These are phyloP conservation scores for Apamea crenata DNA, from an alignment of 2,888 invertebrate genomes.

Conservation along the genomic window DNA sequence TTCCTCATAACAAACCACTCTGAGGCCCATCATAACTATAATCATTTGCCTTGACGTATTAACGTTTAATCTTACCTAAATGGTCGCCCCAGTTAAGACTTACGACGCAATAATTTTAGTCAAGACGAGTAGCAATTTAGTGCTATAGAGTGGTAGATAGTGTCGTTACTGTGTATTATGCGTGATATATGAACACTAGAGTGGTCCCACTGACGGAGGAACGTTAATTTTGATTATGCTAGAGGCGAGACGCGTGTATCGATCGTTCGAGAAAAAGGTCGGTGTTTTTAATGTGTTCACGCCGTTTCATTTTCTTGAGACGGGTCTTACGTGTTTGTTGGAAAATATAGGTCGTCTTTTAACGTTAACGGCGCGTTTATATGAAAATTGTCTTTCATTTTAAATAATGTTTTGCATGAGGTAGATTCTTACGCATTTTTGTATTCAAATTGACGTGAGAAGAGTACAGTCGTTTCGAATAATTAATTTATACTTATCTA, in stretches of 20 bases:
- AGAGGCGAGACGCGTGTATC: constrained; percentile 50
- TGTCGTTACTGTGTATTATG: constrained; percentile 73
- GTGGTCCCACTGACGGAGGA: constrained; percentile 51
- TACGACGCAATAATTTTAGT: constrained; percentile 73
- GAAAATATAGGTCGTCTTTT: constrained; percentile 21
- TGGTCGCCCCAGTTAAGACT: constrained; percentile 62
- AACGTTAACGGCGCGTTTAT: constrained; percentile 1
- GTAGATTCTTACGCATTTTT: not conserved
- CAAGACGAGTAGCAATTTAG: constrained; percentile 67
- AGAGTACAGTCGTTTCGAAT: not conserved
- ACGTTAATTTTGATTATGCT: constrained; percentile 59
- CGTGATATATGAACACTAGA: constrained; percentile 62
- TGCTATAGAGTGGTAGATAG: constrained; percentile 59
- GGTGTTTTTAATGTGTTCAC: constrained; percentile 47
- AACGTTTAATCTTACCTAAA: constrained; percentile 60
- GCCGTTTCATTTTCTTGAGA: constrained; percentile 47
- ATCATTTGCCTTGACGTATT: constrained; percentile 44
- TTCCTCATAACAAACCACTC: constrained; percentile 5
- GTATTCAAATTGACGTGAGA: constrained; percentile 35
- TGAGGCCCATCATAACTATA: constrained; percentile 33
- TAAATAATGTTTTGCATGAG: constrained; percentile 2
- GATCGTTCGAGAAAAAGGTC: constrained; percentile 45
- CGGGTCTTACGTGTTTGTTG: constrained; percentile 32
- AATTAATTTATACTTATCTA: not conserved
- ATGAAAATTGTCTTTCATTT: constrained; percentile 22